phyloP scores from a whole-genome alignment of 1,140 invertebrate species.

The Saccostrea glomerata region DNA sequence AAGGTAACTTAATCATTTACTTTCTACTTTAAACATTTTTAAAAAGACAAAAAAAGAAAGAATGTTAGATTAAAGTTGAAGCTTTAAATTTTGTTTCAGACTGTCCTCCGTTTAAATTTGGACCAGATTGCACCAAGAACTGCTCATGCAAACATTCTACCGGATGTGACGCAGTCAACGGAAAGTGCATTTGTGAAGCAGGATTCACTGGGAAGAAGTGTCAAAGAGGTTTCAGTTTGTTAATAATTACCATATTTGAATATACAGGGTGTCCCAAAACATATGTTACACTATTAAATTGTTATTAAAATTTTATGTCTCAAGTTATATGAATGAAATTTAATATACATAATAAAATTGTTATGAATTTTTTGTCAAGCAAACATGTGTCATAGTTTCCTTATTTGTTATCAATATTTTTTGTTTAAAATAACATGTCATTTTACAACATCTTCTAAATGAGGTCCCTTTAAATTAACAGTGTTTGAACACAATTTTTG shows the following conservation, averaged over 20 bases:
- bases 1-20: neutral
- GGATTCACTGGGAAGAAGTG: neutral
- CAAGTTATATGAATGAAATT: too few species aligned
- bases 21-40: neutral
- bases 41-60: neutral
- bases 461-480: too few species aligned
- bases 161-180: slow-evolving; percentile 1
- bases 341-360: too few species aligned
- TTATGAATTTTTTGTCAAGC: too few species aligned
- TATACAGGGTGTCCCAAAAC: too few species aligned
- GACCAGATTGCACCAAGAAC: neutral
- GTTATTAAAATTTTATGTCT: too few species aligned
- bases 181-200: neutral
- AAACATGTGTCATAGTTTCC: too few species aligned
- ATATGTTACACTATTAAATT: too few species aligned
- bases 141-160: slow-evolving; percentile 5
- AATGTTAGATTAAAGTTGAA: neutral
- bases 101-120: neutral
- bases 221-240: neutral
- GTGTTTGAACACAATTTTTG: too few species aligned
- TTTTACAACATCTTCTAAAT: too few species aligned
- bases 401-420: too few species aligned
- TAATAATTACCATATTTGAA: neutral
- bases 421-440: too few species aligned
- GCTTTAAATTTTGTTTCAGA: neutral